Percentiles rank a stretch among this genome's conserved stretches.
phyloP scores from a whole-genome alignment of 2,797 vertebrate genomes.

The Anableps anableps region DNA sequence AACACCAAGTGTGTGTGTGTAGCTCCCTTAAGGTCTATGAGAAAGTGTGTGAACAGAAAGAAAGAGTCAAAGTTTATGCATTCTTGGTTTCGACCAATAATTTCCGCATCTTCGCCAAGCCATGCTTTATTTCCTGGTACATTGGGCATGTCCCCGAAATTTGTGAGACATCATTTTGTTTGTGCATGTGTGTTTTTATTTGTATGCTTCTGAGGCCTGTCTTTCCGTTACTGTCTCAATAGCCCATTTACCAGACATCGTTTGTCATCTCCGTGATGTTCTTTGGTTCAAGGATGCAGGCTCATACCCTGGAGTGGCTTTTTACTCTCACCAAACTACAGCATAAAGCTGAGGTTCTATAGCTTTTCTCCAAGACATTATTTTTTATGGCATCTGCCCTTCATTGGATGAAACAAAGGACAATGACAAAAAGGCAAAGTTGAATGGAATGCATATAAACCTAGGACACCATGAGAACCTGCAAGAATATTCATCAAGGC shows the following conservation, averaged over 20 bases:
- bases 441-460: constrained; percentile 23
- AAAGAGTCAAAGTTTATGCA: background rate
- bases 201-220: constrained; percentile 6
- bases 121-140: constrained; percentile 38
- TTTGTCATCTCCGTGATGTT: constrained; percentile 55
- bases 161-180: background rate
- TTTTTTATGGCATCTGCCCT: constrained; percentile 40
- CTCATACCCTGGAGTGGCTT: constrained; percentile 42
- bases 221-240: constrained; percentile 42
- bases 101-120: constrained; percentile 19
- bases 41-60: background rate
- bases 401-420: constrained; percentile 43
- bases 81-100: constrained; percentile 18
- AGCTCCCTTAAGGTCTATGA: constrained; percentile 24
- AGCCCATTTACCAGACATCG: constrained; percentile 50
- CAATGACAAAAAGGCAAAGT: constrained; percentile 26
- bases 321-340: constrained; percentile 31
- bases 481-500: background rate
- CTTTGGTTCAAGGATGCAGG: constrained; percentile 58
- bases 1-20: constrained; percentile 24
- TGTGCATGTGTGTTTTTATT: background rate
- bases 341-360: constrained; percentile 31
- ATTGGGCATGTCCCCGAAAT: constrained; percentile 14
- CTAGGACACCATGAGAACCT: constrained; percentile 12
- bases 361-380: constrained; percentile 28